A percentile compares a stretch with the other conserved stretches of the same genome.
Evolutionary conservation across 2,113 vertebrate genomes (phyloP).

Genomic region (Anolis sagrei): DNA sequence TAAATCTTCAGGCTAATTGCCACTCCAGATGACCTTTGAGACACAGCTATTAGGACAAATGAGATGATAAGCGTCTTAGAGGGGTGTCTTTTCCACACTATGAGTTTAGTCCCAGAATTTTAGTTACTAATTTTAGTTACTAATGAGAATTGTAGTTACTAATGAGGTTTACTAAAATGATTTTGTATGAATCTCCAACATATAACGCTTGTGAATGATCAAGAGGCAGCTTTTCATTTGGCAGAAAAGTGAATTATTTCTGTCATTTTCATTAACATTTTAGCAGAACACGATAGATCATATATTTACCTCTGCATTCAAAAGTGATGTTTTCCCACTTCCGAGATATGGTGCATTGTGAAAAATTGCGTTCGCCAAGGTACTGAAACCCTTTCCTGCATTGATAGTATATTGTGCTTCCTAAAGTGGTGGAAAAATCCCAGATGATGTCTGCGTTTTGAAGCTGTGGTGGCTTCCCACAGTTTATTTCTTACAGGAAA

Average conservation of each 20-base stretch:
- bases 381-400: slow-evolving; percentile 79
- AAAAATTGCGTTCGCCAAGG: slow-evolving; percentile 72
- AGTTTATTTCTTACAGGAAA: slow-evolving; percentile 76
- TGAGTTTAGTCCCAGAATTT: not conserved
- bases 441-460: slow-evolving; percentile 75
- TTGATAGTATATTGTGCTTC: slow-evolving; percentile 74
- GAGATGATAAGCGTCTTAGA: not conserved
- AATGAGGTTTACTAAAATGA: not conserved
- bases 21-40: too few relatives aligned
- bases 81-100: not conserved
- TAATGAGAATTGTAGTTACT: not conserved
- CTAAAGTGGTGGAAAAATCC: slow-evolving; percentile 70
- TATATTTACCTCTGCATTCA: slow-evolving; percentile 78
- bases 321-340: slow-evolving; percentile 75
- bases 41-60: not conserved
- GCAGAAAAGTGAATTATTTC: not conserved
- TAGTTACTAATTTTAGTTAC: not conserved
- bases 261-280: not conserved
- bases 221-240: too few relatives aligned
- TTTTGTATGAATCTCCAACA: not conserved
- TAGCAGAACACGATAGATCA: not conserved
- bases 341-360: slow-evolving; percentile 72
- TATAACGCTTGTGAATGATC: too few relatives aligned
- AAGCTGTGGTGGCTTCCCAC: slow-evolving; percentile 75
- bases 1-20: too few relatives aligned